A percentile compares a stretch with the other conserved stretches of the same genome.
Conservation (phyloP, 1,140 invertebrate genomes). For the Contarinia nasturtii region DNA sequence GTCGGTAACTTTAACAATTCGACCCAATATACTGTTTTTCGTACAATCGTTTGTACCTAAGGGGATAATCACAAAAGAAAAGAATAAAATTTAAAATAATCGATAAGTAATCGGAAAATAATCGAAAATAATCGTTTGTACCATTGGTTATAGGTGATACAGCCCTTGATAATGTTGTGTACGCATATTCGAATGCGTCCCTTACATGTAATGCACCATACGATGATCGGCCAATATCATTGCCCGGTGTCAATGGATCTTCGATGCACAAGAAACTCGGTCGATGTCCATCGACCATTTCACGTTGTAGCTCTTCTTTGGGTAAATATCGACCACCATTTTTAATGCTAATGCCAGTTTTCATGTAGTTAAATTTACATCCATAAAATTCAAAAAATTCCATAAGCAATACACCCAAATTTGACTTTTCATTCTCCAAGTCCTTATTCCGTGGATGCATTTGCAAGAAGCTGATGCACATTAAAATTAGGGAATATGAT, state of each 20-base stretch:
- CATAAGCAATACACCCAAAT: constrained; percentile 85
- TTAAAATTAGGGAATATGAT: constrained; percentile 94
- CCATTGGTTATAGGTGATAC: constrained; percentile 43
- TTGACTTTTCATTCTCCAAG: constrained; percentile 39
- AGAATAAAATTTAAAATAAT: too few species aligned
- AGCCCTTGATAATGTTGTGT: constrained; percentile 63
- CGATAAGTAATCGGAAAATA: too few species aligned
- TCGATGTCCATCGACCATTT: constrained; percentile 83
- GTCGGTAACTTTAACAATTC: constrained; percentile 81
- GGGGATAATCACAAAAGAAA: constrained; percentile 15
- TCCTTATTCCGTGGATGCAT: constrained; percentile 37
- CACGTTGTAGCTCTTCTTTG: constrained; percentile 82
- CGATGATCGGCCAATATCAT: constrained; percentile 92
- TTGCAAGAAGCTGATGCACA: constrained; percentile 96
- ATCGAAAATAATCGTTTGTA: too few species aligned
- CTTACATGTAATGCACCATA: constrained; percentile 83
- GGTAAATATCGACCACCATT: constrained; percentile 85
- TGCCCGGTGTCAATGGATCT: constrained; percentile 87
- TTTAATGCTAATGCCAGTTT: constrained; percentile 40
- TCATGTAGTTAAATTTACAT: constrained; percentile 88
- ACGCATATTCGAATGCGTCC: constrained; percentile 90
- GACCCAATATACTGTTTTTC: constrained; percentile 54
- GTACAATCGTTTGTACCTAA: constrained; percentile 28
- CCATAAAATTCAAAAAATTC: constrained; percentile 98
- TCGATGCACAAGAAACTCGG: constrained; percentile 90